phyloP scores from a whole-genome alignment of 2,113 vertebrate species.

The Pelmatolapia mariae region DNA sequence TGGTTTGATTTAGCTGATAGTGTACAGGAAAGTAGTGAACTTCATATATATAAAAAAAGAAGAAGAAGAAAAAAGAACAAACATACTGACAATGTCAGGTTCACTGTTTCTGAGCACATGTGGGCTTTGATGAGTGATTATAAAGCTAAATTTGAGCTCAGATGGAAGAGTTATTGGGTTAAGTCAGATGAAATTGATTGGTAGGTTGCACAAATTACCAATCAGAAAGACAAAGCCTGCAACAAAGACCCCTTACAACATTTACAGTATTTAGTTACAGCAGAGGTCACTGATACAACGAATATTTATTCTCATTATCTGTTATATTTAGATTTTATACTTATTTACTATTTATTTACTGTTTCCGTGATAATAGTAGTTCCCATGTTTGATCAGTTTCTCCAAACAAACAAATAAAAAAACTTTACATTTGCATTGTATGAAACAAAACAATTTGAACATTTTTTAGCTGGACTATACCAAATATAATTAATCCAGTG shows the following conservation, averaged over 20 bases:
- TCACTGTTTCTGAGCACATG: not conserved
- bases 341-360: not conserved
- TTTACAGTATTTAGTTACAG: not conserved
- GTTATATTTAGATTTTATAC: not conserved
- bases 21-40: not conserved
- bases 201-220: not conserved
- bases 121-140: not conserved
- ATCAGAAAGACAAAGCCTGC: not conserved
- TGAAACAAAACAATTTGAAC: not conserved
- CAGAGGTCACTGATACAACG: not conserved
- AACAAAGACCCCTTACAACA: rapidly evolving
- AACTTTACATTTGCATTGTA: not conserved
- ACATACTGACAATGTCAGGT: not conserved
- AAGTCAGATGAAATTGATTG: not conserved
- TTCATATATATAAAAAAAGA: not conserved
- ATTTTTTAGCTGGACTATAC: not conserved
- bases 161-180: not conserved
- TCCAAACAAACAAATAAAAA: no score
- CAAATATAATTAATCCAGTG: not conserved
- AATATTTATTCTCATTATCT: not conserved
- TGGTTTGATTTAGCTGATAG: not conserved
- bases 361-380: not conserved
- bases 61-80: not conserved
- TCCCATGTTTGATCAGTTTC: not conserved
- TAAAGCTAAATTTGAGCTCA: not conserved